A percentile compares a stretch with the other conserved stretches of the same genome.
phyloP scores from a whole-genome alignment of 2,797 vertebrate genomes.

The Poeciliopsis gracilis region DNA sequence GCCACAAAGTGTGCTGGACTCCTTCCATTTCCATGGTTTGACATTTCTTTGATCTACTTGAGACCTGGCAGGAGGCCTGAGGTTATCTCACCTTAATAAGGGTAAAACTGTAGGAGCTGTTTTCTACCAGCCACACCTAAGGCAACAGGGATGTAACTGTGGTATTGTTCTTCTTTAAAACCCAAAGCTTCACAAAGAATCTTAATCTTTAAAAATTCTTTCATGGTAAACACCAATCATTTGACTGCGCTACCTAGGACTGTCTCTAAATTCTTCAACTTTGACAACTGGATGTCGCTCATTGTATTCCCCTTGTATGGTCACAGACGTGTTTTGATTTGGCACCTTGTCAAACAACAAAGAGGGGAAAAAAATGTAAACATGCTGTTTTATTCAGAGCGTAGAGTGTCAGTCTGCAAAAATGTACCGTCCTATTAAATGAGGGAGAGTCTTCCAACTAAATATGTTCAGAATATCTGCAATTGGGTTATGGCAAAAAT shows the following conservation, averaged over 20 bases:
- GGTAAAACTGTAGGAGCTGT: constrained; percentile 31
- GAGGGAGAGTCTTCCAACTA: constrained; percentile 26
- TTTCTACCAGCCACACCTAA: constrained; percentile 25
- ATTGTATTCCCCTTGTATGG: constrained; percentile 11
- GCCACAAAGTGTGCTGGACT: constrained; percentile 32
- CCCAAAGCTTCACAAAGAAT: constrained; percentile 19
- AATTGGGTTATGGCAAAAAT: constrained; percentile 20
- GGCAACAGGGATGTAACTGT: constrained; percentile 8
- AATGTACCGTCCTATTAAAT: constrained; percentile 22
- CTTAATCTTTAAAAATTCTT: constrained; percentile 13
- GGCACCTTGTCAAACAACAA: constrained; percentile 30
- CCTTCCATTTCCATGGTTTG: constrained; percentile 38
- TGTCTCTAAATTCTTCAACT: constrained; percentile 29
- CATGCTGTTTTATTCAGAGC: constrained; percentile 30
- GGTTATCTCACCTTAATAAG: constrained; percentile 51
- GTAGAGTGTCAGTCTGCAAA: constrained; percentile 37
- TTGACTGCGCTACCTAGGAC: constrained; percentile 18
- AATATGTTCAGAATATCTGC: constrained; percentile 21
- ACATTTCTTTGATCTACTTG: constrained; percentile 22
- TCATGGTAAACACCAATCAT: constrained; percentile 30
- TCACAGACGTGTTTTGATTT: constrained; percentile 23
- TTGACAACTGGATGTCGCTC: constrained; percentile 3
- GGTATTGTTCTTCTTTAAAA: constrained; percentile 13
- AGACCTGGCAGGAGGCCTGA: constrained; percentile 42
- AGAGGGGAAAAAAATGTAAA: constrained; percentile 3